Conservation (phyloP, 2,113 vertebrate species). For the Apteryx owenii region DNA sequence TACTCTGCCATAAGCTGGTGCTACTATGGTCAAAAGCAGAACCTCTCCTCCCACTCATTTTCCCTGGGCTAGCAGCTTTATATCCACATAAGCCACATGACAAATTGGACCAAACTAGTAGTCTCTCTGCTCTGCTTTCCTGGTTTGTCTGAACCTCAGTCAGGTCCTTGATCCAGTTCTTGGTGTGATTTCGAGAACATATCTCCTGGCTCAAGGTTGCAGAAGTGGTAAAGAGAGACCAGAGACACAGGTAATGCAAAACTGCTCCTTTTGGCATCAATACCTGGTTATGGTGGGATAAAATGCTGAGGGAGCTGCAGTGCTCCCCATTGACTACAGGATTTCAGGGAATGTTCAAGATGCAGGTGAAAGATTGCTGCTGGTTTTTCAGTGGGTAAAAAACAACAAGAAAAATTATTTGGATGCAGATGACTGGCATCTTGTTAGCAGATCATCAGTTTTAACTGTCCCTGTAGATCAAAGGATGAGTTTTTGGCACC, state of each 20-base stretch:
- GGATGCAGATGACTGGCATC: neutral
- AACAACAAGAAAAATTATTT: neutral
- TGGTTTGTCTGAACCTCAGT: neutral
- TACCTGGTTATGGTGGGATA: neutral
- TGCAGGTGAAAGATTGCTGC: neutral
- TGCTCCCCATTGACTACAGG: neutral
- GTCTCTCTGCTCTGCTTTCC: neutral
- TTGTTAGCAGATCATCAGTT: neutral
- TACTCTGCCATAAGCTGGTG: neutral
- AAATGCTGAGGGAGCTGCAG: neutral
- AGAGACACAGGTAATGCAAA: rapidly evolving
- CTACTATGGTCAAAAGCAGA: no score
- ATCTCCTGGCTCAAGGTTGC: neutral
- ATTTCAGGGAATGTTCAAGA: neutral
- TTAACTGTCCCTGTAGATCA: neutral
- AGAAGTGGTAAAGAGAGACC: neutral
- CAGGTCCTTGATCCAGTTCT: neutral
- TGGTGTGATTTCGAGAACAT: neutral
- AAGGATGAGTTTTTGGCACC: neutral
- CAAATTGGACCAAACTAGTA: neutral
- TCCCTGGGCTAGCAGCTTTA: neutral
- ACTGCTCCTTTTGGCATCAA: neutral
- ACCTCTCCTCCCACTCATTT: neutral
- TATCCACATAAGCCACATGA: neutral
- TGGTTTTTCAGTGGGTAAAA: neutral